These are phyloP conservation scores for Falco punctatus DNA, from an alignment of 2,113 vertebrate species.

Conservation along the genomic window DNA sequence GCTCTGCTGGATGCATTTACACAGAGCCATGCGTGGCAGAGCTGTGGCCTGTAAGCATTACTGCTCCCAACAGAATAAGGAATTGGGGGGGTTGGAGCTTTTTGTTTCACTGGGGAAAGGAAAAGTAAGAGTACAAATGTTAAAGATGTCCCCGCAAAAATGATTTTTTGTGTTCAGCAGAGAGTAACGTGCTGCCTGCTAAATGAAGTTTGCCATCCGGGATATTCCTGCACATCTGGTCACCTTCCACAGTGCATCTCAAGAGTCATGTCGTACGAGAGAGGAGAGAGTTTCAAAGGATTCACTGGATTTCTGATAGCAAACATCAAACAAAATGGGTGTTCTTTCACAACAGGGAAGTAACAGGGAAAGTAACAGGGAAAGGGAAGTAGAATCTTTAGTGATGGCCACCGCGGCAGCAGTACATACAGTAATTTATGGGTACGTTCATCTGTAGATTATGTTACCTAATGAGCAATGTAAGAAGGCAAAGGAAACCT, in stretches of 20 bases:
- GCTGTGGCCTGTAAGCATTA: not conserved
- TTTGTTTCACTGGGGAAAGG: not conserved
- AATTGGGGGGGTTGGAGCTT: not conserved
- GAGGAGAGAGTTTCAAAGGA: not conserved
- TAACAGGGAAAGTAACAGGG: not conserved
- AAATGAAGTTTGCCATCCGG: not conserved
- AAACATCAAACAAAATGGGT: not conserved
- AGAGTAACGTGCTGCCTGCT: not conserved
- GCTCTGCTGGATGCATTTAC: not conserved
- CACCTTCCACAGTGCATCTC: not conserved
- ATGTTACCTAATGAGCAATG: not conserved
- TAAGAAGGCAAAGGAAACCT: not conserved
- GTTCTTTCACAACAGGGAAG: not conserved
- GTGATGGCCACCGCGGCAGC: not conserved
- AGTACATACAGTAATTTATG: not conserved
- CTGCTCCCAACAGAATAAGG: not conserved
- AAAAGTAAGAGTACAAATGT: not conserved
- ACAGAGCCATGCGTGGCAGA: accelerated
- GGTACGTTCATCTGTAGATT: not conserved
- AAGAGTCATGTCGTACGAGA: not conserved
- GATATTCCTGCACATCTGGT: not conserved
- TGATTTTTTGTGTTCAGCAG: not conserved
- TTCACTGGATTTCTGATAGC: not conserved
- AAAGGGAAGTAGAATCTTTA: slow-evolving; percentile 1
- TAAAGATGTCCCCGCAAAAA: not conserved